Evolutionary conservation across 1,140 invertebrate species (phyloP).

Genomic region (Mamestra configurata): DNA sequence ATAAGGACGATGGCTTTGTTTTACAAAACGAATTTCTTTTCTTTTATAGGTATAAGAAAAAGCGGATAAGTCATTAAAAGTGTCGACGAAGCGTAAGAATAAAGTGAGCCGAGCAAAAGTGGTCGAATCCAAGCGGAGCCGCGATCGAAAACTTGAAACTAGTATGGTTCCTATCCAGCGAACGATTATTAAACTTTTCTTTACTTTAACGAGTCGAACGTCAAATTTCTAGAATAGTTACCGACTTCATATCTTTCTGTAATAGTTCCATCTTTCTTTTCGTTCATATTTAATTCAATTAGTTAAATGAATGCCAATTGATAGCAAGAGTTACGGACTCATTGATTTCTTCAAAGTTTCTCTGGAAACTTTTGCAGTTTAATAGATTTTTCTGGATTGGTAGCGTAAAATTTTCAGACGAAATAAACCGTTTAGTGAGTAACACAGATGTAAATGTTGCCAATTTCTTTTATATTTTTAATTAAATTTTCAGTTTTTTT

Average conservation of each 20-base stretch:
- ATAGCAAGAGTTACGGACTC: conserved; percentile 25
- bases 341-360: too few relatives aligned
- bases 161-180: conserved; percentile 71
- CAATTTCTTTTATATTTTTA: too few relatives aligned
- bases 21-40: conserved; percentile 60
- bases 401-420: background rate
- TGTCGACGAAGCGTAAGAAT: conserved; percentile 76
- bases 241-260: conserved; percentile 48
- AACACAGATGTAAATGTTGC: too few relatives aligned
- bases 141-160: conserved; percentile 78
- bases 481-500: too few relatives aligned
- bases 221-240: conserved; percentile 70
- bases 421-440: too few relatives aligned
- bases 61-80: conserved; percentile 84
- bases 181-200: conserved; percentile 82
- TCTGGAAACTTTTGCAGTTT: background rate
- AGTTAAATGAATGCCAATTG: conserved; percentile 42
- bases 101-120: conserved; percentile 68
- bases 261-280: conserved; percentile 53
- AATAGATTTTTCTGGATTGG: background rate
- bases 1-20: conserved; percentile 53
- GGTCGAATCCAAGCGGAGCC: conserved; percentile 73
- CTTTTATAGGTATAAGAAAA: conserved; percentile 65
- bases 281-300: conserved; percentile 45
- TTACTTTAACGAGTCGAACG: conserved; percentile 69